A percentile compares a stretch with the other conserved stretches of the same genome.
Conservation (phyloP, 2,888 invertebrate species). For the Gnatocerus cornutus region DNA sequence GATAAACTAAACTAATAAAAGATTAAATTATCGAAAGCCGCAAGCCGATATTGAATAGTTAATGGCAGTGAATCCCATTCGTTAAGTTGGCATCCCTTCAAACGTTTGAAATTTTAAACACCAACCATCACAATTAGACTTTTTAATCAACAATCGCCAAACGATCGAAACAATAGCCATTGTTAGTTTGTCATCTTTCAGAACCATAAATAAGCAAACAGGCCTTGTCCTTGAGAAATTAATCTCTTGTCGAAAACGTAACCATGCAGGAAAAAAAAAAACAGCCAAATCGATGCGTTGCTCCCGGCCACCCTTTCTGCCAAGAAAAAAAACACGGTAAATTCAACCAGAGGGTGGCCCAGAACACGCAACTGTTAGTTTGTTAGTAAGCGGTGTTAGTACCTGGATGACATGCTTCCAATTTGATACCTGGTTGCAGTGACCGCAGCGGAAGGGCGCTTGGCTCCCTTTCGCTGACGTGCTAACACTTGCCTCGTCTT, state of each 20-base stretch:
- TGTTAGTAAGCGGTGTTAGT: conserved; percentile 71
- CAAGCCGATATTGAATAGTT: conserved; percentile 25
- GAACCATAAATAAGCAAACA: conserved; percentile 27
- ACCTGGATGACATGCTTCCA: conserved; percentile 92
- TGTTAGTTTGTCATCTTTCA: conserved; percentile 31
- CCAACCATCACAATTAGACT: conserved; percentile 29
- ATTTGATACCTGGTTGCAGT: conserved; percentile 87
- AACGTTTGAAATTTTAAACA: conserved; percentile 32
- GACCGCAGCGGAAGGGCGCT: conserved; percentile 81
- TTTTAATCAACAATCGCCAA: conserved; percentile 37
- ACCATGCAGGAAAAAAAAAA: conserved; percentile 19
- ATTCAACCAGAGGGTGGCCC: neutral
- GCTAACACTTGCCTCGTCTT: conserved; percentile 74
- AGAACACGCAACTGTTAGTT: conserved; percentile 44
- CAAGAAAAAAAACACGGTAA: neutral
- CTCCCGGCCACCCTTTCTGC: conserved; percentile 5
- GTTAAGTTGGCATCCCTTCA: conserved; percentile 25
- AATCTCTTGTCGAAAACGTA: conserved; percentile 10
- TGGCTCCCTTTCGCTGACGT: conserved; percentile 67
- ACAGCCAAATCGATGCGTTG: conserved; percentile 27
- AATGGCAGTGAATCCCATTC: conserved; percentile 23
- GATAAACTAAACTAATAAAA: conserved; percentile 46
- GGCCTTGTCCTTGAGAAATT: conserved; percentile 23
- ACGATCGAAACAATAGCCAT: conserved; percentile 40
- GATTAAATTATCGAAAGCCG: conserved; percentile 39